A percentile compares a stretch with the other conserved stretches of the same genome.
These are phyloP conservation scores for Branchellion lobata DNA, from an alignment of 2,888 invertebrate species.

Conservation along the genomic window DNA sequence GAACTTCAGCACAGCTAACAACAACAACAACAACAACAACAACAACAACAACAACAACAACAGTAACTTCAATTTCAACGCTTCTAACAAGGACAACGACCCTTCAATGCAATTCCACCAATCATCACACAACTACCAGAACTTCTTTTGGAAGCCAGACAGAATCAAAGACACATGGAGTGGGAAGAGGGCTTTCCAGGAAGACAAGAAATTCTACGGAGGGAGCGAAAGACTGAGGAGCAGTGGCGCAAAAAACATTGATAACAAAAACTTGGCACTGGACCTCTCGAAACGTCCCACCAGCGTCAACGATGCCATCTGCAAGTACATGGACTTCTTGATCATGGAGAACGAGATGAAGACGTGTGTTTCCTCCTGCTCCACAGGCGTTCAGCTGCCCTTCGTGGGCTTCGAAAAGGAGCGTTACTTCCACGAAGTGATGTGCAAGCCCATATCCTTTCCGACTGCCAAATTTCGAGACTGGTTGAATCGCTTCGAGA, in stretches of 20 bases:
- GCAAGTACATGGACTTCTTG: slow-evolving; percentile 49
- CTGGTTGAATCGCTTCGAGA: slow-evolving; percentile 48
- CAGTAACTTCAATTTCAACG: neutral
- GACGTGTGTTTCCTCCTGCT: slow-evolving; percentile 45
- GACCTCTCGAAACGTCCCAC: slow-evolving; percentile 44
- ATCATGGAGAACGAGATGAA: slow-evolving; percentile 46
- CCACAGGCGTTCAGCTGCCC: slow-evolving; percentile 34
- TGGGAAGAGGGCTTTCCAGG: neutral
- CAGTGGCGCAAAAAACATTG: neutral
- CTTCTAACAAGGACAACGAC: neutral
- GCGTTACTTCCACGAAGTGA: slow-evolving; percentile 47
- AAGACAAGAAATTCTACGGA: slow-evolving; percentile 31
- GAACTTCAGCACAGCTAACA: neutral
- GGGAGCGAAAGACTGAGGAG: slow-evolving; percentile 16
- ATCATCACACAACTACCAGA: neutral
- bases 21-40: slow-evolving; percentile 7
- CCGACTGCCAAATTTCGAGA: slow-evolving; percentile 48
- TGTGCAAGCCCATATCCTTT: slow-evolving; percentile 47
- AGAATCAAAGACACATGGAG: slow-evolving; percentile 6
- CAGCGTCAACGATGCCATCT: slow-evolving; percentile 47
- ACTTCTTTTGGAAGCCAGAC: slow-evolving; percentile 6
- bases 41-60: slow-evolving; percentile 5
- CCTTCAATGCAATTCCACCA: slow-evolving; percentile 1
- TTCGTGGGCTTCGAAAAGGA: slow-evolving; percentile 46
- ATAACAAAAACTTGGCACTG: slow-evolving; percentile 19